Conservation (phyloP, 2,888 invertebrate genomes). For the Lepidochrysops patricia region DNA sequence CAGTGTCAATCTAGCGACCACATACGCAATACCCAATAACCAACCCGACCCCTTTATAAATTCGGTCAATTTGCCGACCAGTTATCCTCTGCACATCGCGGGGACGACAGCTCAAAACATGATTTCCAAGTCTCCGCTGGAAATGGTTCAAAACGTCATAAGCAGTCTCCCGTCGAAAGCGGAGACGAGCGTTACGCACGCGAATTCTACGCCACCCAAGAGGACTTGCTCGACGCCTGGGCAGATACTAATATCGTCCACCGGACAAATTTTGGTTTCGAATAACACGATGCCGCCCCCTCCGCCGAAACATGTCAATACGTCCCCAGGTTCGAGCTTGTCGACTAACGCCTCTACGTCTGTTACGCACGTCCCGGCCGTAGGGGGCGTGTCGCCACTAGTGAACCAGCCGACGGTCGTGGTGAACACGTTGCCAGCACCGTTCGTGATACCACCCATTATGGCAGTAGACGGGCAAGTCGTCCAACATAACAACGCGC, state of each 20-base stretch:
- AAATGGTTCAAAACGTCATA: conserved; percentile 86
- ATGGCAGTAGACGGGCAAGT: conserved; percentile 84
- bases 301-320: conserved; percentile 70
- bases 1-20: conserved; percentile 56
- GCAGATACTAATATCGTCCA: conserved; percentile 84
- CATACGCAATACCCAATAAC: conserved; percentile 63
- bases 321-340: conserved; percentile 77
- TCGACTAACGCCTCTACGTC: conserved; percentile 79
- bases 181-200: conserved; percentile 58
- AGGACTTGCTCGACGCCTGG: conserved; percentile 64
- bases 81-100: conserved; percentile 61
- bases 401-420: conserved; percentile 85
- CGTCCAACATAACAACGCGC: conserved; percentile 79
- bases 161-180: conserved; percentile 76
- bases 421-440: conserved; percentile 85
- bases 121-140: conserved; percentile 78
- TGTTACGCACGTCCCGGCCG: conserved; percentile 78
- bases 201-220: conserved; percentile 40
- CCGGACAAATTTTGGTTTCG: conserved; percentile 82
- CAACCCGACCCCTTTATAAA: conserved; percentile 66
- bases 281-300: conserved; percentile 79
- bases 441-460: conserved; percentile 84
- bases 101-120: conserved; percentile 68
- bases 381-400: conserved; percentile 77
- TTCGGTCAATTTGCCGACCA: conserved; percentile 62